Evolutionary conservation across 2,888 invertebrate genomes (phyloP), one percentile per base, ranked within the genome.

Genomic region (Lasius fuliginosus): DNA sequence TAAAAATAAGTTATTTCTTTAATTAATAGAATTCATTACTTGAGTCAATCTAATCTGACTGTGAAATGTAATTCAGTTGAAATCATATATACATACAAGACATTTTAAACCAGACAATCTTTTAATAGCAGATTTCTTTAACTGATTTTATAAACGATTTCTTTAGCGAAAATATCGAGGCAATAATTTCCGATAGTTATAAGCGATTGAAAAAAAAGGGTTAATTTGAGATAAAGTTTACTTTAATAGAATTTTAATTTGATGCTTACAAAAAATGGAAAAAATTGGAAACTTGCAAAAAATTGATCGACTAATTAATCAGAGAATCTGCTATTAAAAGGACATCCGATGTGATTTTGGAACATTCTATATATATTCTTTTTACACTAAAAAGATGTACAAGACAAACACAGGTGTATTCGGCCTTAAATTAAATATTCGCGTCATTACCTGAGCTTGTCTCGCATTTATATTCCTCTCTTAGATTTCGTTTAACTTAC

Each of bases 401-500:
- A 23, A 33, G 4, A 53, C 4, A 3, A 40, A 33, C 8, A 30
- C 18, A 73, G 2, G 3, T 27, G 18, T 30, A 33, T 23, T 30
- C 33, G 0, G 23, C 33, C 15, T 49, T 23, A 62, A 46, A 62
- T 30, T 15, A 3, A 62, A 46, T 64, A 30, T 64, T 42, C 12
- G 1, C 8, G 11, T 74, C 8, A 27, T 5, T 75, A 75, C 3
- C 15, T 73, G 56, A 40, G 5, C 40, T 42, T n/a, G 5, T 23
- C 6, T 27, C 3, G 30, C 12, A 30, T 69, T 33, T 33, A 5
- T 36, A 23, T 36, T 23, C 0, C 12, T 42, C 15, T 46, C 11
- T 76, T 76, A 71, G 27, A 30, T 6, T 40, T 75, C 40, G 62
- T 30, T 60, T 46, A 75, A 68, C 92, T 96, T 95, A 98, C 98